Base-by-base conservation (phyloP, 2,797 vertebrate genomes). In the Melanotaenia pygmaea region DNA sequence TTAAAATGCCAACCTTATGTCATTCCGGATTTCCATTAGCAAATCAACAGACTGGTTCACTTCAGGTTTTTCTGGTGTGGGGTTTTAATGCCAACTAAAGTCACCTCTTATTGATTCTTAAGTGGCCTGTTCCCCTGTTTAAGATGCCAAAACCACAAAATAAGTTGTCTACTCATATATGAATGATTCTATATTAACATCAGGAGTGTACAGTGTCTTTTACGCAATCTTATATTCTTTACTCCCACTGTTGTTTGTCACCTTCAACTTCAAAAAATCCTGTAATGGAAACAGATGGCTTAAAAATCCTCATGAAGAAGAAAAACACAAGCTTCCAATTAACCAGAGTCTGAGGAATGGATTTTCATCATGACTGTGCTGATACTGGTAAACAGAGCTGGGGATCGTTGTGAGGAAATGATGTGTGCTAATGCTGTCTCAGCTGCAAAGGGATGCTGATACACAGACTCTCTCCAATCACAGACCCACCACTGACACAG, bases 11-110 rank as follows among this genome's bases (percentile, higher is more conserved):
- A 77, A 81, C 92, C 91, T 89, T 91, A 84, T 91, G 91, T 92
- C 86, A 75, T 77, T 91, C 84, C 91, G 92, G 89, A 92, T 94
- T 94, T 93, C 91, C 91, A 96, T 96, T 96, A 95, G 92, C 67
- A 93, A 88, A 91, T 92, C 91, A 95, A 96, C 95, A 94, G 90
- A 89, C 85, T 84, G 89, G 86, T 88, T 94, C 90, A 90, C 93
- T 95, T 95, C 20, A 38, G 87, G 93, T 79, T 91, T 34, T 91
- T 86, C 91, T 90, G 91, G 92, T 73, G 79, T 75, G 88, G 93
- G 92, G 89, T 85, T 91, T 87, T 85, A 43, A 4, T 43, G 72
- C 86, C 92, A 92, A 96, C 96, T 96, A 95, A 93, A 91, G 93
- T 86, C 89, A 81, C 72, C 85, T 73, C 79, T 69, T 18, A 43